These are phyloP conservation scores for Gerris lacustris DNA, from an alignment of 2,888 invertebrate genomes.

Conservation along the genomic window DNA sequence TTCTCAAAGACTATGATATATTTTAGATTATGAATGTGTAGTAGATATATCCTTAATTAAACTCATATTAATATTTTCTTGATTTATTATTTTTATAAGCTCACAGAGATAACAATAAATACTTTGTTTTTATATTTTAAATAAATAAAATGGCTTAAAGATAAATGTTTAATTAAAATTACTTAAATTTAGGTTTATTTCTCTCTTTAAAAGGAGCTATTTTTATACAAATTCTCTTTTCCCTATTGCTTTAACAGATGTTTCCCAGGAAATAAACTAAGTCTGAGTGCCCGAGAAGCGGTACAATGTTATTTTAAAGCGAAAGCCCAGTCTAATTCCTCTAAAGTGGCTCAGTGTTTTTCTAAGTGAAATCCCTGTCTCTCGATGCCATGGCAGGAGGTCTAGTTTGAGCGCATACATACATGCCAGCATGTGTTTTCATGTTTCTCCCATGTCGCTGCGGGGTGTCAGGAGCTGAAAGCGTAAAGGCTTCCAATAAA, in stretches of 20 bases:
- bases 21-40: too few species aligned
- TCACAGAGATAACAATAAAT: too few species aligned
- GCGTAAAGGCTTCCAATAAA: neutral
- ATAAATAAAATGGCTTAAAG: too few species aligned
- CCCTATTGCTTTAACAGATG: neutral
- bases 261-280: neutral
- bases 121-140: too few species aligned
- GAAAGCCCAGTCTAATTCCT: neutral
- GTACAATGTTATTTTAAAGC: neutral
- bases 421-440: neutral
- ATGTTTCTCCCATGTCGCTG: neutral
- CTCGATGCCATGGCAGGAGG: neutral
- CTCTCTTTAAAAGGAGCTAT: too few species aligned
- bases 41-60: too few species aligned
- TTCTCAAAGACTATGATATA: too few species aligned
- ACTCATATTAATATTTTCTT: too few species aligned
- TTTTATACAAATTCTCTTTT: neutral
- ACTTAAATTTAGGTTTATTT: too few species aligned
- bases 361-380: neutral
- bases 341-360: conserved; percentile 3
- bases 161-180: too few species aligned
- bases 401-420: neutral
- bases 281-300: neutral
- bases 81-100: too few species aligned
- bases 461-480: neutral